Base-by-base conservation (phyloP, 2,888 invertebrate genomes). In the Anorthoa munda region DNA sequence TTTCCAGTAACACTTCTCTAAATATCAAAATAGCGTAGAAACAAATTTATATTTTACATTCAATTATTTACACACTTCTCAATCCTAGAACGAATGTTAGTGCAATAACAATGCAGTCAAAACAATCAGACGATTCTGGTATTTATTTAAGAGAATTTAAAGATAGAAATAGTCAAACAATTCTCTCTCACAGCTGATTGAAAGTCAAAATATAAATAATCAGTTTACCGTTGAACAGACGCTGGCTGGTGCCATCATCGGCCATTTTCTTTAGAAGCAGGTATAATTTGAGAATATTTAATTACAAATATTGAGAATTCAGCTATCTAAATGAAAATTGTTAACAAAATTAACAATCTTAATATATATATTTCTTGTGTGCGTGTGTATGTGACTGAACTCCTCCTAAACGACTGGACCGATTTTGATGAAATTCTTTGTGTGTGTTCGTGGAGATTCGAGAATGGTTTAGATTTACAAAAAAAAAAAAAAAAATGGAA, bases 141-240 rank as follows among this genome's bases (percentile, higher is more conserved):
- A 60, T 75, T 75, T 75, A 60, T 66, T 60, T 21, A 53, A 4
- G 55, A 53, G 13, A 59, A 39, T 39, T 23, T 23, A 3, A 23
- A 53, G 53, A 60, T 11, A 46, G 46, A 74, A 58, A n/a, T 0
- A n/a, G 46, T 53, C 59, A 75, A 66, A 66, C 74, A 74, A 59
- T 58, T 2, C 12, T 15, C 13, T 17, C 46, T 59, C n/a, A 48
- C 59, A 59, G 31, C 58, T 46, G 46, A 74, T 74, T 53, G 7
- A 31, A 53, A 66, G 31, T 74, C 65, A 74, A 74, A 64, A 65
- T 74, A 51, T 21, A 74, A 73, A 74, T 51, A 74, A 74, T 46
- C 51, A 0, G 58, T 21, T 63, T 18, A 17, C 17, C 31, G 17
- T 31, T 11, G 18, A 3, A 17, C 2, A 11, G 12, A 48, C n/a